Base-by-base conservation (phyloP, 92 coral and sea anemone genomes). In the Heteractis magnifica region DNA sequence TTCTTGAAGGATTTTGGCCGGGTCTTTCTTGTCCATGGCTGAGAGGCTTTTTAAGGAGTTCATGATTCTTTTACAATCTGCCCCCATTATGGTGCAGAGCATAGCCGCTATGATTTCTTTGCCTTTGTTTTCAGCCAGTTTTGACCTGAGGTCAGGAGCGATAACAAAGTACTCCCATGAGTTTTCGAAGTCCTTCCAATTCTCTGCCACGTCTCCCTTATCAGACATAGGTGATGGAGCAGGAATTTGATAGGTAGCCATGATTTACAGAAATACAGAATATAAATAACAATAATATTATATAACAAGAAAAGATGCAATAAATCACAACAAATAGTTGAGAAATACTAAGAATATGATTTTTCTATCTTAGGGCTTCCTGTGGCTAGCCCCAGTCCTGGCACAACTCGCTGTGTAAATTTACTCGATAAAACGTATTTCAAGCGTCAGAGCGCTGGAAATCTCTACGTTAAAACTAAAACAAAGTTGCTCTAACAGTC, bases 161-260 rank as follows among this genome's bases (percentile, higher is more conserved):
- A 85, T 85, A n/a, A 72, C 75, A 26, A 79, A 78, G 62, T 85
- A 68, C 60, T 68, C 84, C 88, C 88, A 85, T 26, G 84, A 79
- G 70, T 52, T 85, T 72, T 85, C 80, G 53, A 85, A 79, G 72
- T 85, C 80, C 65, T 41, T 85, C 84, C 88, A 85, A 75, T 85
- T 85, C 52, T 85, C 84, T 34, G 75, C 84, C 64, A 85, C 51
- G 64, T 85, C 88, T 73, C 88, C 84, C 83, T 79, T 85, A 19
- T 72, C 56, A 4, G 80, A 85, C 84, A 79, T 85, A 19, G 88
- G 84, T 73, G 79, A 51, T 51, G 84, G 88, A 48, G 88, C 84
- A 41, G 88, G 88, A 34, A 85, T 85, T 64, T 79, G 84, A 52
- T 68, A 85, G 18, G 88, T 77, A 49, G 83, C 84, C 88, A 85